Evolutionary conservation across 2,113 vertebrate genomes (phyloP), one percentile per base, ranked within the genome.

Genomic region (Ciconia maguari): DNA sequence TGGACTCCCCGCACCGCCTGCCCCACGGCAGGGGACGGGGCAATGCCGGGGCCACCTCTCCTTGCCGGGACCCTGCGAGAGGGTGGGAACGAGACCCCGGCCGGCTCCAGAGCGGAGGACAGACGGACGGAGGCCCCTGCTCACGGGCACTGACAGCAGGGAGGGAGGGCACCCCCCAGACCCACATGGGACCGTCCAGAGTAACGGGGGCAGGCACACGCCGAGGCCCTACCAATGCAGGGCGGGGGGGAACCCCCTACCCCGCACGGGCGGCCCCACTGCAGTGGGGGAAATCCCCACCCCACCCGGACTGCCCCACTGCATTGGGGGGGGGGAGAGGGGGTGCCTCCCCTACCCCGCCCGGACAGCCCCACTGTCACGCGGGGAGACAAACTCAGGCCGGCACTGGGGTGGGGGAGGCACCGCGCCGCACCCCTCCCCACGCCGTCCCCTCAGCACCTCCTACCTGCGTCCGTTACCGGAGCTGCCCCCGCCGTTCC

Each of bases 191-290:
- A 64, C 52, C 16, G 32, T 0, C 92, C 75, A 9, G 20, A 8
- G 8, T 3, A 80, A 32, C 2, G 3, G 4, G 11, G 3, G 3
- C 6, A n/a, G 8, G 4, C 3, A 16, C 5, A 16, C 0, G 0
- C 14, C 6, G 13, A 22, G 51, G n/a, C 42, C 34, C 55, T 69
- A 93, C 90, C 74, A 87, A 16, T 8, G 7, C 5, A 10, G 2
- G 11, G 13, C 29, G 11, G 7, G 27, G 48, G 20, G 12, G 34
- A 5, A 0, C 1, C 18, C 34, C 16, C 14, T 8, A 19, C 5
- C 3, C 20, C 7, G 0, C 55, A 13, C 10, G 19, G 32, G 3
- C 66, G 4, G 17, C 51, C 18, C 17, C 24, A 26, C 5, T 16
- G 7, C 9, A 4, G 49, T 25, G 6, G 25, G 5, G 5, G 13